Conservation (phyloP, 1,140 invertebrate genomes). For the Drosophila gunungcola region DNA sequence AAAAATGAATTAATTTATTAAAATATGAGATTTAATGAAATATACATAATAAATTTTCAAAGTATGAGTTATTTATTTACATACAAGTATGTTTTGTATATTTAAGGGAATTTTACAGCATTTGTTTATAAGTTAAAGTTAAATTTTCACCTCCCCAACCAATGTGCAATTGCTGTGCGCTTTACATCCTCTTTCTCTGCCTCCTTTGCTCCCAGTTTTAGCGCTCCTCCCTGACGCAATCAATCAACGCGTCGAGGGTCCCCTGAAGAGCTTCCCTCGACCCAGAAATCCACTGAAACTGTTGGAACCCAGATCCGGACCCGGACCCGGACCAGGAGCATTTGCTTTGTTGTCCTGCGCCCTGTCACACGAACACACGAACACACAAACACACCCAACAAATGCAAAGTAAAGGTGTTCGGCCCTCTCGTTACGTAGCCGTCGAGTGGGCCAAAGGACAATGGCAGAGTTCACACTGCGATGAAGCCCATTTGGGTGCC, state of each 20-base stretch:
- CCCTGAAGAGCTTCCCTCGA: conserved; percentile 10
- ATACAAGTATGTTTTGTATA: too few species aligned
- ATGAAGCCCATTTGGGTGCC: conserved; percentile 38
- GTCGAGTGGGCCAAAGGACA: conserved; percentile 59
- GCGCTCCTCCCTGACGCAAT: conserved; percentile 54
- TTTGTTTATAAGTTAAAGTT: neutral
- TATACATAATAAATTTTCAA: too few species aligned
- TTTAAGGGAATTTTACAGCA: too few species aligned
- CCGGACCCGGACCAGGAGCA: conserved; percentile 16
- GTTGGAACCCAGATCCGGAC: conserved; percentile 1
- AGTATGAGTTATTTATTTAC: too few species aligned
- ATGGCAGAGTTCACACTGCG: conserved; percentile 56
- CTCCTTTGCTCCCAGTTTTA: conserved; percentile 1
- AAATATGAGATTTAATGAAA: too few species aligned
- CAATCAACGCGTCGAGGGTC: conserved; percentile 75
- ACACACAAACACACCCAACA: conserved; percentile 27
- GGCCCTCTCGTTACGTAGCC: conserved; percentile 40
- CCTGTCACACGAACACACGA: conserved; percentile 22
- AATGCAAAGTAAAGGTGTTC: conserved; percentile 80
- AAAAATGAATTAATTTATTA: neutral
- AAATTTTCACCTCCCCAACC: conserved; percentile 10
- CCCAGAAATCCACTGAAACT: conserved; percentile 4
- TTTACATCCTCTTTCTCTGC: conserved; percentile 9
- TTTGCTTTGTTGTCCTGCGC: conserved; percentile 60
- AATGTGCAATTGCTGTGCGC: conserved; percentile 45